A percentile compares a stretch with the other conserved stretches of the same genome.
Conservation (phyloP, 2,797 vertebrate genomes). For the Clarias fuscus region DNA sequence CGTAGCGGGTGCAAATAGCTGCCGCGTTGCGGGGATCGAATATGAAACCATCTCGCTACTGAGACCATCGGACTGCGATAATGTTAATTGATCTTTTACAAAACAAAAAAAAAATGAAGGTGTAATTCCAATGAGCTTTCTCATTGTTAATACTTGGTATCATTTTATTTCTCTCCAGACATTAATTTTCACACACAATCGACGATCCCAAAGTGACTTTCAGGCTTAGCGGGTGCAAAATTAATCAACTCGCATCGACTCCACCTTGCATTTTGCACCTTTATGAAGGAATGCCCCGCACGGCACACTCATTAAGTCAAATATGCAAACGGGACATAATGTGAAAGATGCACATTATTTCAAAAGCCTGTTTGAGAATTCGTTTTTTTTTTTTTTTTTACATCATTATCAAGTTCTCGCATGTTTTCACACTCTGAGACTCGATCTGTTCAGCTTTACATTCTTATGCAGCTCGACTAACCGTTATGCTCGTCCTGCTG, state of each 20-base stretch:
- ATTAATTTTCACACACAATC: constrained; percentile 15
- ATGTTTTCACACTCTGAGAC: background rate
- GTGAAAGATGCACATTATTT: background rate
- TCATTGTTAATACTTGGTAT: background rate
- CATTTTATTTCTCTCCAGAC: constrained; percentile 16
- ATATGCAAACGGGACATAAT: background rate
- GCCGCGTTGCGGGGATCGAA: background rate
- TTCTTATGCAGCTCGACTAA: background rate
- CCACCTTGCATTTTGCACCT: constrained; percentile 17
- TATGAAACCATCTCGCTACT: background rate
- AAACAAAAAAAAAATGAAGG: background rate
- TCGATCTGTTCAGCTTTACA: constrained; percentile 2
- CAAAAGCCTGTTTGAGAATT: background rate
- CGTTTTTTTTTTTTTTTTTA: too few species aligned
- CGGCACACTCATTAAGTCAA: background rate
- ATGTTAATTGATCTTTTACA: background rate
- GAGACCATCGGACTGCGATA: background rate
- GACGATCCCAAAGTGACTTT: constrained; percentile 29
- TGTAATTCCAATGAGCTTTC: background rate
- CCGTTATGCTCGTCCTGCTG: constrained; percentile 4
- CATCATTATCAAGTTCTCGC: background rate
- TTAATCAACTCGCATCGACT: constrained; percentile 16
- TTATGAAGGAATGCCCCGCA: background rate
- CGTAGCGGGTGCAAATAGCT: background rate
- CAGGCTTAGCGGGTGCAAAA: background rate